phyloP scores from a whole-genome alignment of 2,888 invertebrate genomes.

The Amblyjoppa fuscipennis region DNA sequence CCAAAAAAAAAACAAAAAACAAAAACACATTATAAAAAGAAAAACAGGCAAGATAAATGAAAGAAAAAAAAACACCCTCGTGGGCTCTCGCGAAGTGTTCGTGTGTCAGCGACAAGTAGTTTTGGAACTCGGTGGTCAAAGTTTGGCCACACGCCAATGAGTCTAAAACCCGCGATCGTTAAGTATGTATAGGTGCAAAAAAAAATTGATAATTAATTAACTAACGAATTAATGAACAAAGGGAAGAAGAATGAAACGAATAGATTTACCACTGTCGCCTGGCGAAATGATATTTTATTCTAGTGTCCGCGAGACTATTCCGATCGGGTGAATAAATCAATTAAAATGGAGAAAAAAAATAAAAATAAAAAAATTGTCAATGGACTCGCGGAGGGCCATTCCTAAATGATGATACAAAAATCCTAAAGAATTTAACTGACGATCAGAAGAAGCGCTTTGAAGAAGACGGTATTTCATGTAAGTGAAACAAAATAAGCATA shows the following conservation, averaged over 20 bases:
- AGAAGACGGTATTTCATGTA: slow-evolving; percentile 29
- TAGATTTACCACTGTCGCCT: slow-evolving; percentile 20
- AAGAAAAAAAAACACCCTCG: slow-evolving; percentile 2
- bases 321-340: background rate
- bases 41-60: background rate
- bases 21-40: slow-evolving; percentile 5
- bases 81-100: slow-evolving; percentile 18
- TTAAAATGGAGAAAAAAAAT: background rate
- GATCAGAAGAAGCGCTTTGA: slow-evolving; percentile 2
- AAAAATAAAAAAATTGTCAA: background rate
- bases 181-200: slow-evolving; percentile 52
- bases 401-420: slow-evolving; percentile 44
- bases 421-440: slow-evolving; percentile 14
- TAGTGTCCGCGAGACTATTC: slow-evolving; percentile 27
- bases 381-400: slow-evolving; percentile 55
- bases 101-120: slow-evolving; percentile 16
- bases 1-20: slow-evolving; percentile 7
- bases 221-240: slow-evolving; percentile 26
- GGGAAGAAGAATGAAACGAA: background rate
- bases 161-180: slow-evolving; percentile 45
- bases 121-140: slow-evolving; percentile 43
- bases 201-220: slow-evolving; percentile 15
- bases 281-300: slow-evolving; percentile 30
- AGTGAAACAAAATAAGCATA: slow-evolving; percentile 14
- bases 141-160: slow-evolving; percentile 59